Evolutionary conservation across 35 echinoderm and acorn worm genomes (phyloP), one percentile per base, ranked within the genome.

Genomic region (Apostichopus japonicus): DNA sequence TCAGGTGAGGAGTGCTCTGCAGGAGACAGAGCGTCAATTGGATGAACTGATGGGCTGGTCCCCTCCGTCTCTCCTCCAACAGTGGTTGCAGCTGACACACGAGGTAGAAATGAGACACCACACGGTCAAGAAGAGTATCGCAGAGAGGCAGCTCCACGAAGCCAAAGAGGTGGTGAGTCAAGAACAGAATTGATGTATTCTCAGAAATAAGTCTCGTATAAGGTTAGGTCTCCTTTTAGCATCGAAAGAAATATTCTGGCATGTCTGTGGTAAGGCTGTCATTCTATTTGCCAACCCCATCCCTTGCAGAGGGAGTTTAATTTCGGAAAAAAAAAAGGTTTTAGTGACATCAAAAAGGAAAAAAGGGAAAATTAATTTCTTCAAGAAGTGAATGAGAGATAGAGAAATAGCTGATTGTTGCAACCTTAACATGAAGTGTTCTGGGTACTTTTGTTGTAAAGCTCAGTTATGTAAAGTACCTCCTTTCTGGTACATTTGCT

Each of bases 21-120:
- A 95, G 70, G 94, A 98, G 73, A 94, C 96, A 19, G 96, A 98
- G 81, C 27, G 94, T 4, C 92, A 91, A 54, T 72, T 98, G 25
- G 94, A 93, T n/a, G 77, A 87, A 17, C 27, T 92, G 77, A 88
- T 87, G 58, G 81, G 75, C n/a, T 98, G 96, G 96, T 82, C 79
- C 19, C 93, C 97, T 5, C 95, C 97, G 13, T 51, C 79, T n/a
- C 78, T 78, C 25, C 88, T 98, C 14, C 97, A 96, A 73, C 95
- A 96, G 24, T 98, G 95, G 95, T 73, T 98, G 6, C 97, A 98
- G 80, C 73, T 98, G 2, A 98, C 97, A 4, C 91, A 98, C 63
- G 97, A 98, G 55, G 88, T 94, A 24, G 97, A 98, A 65, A 72
- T 92, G 54, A 81, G 87, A 24, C 95, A 94, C 73, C 92, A 98